Evolutionary conservation across 2,113 vertebrate species (phyloP), one percentile per base, ranked within the genome.

Genomic region (Sarotherodon lohbergeri): DNA sequence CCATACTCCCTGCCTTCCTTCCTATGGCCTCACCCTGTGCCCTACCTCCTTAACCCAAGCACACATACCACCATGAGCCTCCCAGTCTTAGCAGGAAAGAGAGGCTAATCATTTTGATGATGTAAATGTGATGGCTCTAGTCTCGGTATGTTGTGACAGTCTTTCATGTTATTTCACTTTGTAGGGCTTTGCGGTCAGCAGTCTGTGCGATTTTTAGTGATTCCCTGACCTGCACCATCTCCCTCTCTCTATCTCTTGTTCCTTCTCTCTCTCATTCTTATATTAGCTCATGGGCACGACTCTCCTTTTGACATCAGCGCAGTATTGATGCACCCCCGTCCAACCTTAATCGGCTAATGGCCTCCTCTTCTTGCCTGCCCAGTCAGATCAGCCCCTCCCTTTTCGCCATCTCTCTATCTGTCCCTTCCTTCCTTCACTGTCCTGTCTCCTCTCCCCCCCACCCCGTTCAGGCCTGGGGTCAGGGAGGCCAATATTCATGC

Each of bases 321-420:
- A 93, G 93, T 96, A 96, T 96, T 93, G 96, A 96, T 95, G 96
- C 94, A 91, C 93, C 94, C 87, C 91, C 89, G 63, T 95, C 94
- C 94, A 82, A 89, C 92, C 94, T 95, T 96, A 96, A 96, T 97
- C 95, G 94, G 95, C 96, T 96, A 97, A 97, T 97, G 95, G 96
- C 94, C 91, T 96, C 91, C 86, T 93, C 90, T 91, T 93, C 93
- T 95, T 93, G 87, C 83, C 92, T 89, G 90, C 92, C 90, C 81
- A 80, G 94, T 89, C 90, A 94, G 92, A 91, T 90, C 92, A 93
- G n/a, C 94, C 92, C 90, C 93, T 92, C 93, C 88, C 84, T 76
- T 78, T 80, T 83, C 56, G 86, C 92, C 91, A 91, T 90, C 88
- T 86, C 57, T 90, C 82, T 90, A 83, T 94, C 89, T 86, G 48